Conservation (phyloP, 2,888 invertebrate genomes). For the Melanophora roralis region DNA sequence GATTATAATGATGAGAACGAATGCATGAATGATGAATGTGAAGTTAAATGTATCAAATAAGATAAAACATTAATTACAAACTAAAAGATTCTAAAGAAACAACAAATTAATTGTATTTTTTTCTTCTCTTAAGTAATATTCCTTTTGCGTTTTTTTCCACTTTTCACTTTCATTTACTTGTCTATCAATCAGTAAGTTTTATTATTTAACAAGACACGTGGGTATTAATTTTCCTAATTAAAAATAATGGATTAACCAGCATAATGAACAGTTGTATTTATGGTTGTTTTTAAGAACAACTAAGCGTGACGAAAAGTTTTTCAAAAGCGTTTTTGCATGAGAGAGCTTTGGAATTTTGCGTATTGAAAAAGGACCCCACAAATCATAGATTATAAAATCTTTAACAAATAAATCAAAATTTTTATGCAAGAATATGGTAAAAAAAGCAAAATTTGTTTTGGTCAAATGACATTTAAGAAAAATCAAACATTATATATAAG, state of each 20-base stretch:
- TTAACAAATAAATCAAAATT: too few species aligned
- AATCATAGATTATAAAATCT: too few species aligned
- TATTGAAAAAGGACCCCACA: too few species aligned
- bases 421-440: too few species aligned
- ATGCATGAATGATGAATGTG: constrained; percentile 53
- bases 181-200: neutral
- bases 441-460: too few species aligned
- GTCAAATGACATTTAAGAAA: too few species aligned
- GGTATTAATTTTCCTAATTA: neutral
- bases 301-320: too few species aligned
- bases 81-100: constrained; percentile 7
- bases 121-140: neutral
- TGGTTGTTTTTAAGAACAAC: neutral
- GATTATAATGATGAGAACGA: constrained; percentile 31
- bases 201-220: neutral
- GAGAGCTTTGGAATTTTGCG: too few species aligned
- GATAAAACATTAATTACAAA: constrained; percentile 43
- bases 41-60: constrained; percentile 36
- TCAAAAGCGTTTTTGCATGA: too few species aligned
- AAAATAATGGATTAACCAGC: neutral
- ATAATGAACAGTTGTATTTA: neutral
- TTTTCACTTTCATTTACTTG: neutral
- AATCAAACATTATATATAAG: too few species aligned
- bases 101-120: neutral
- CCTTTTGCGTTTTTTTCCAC: neutral